Evolutionary conservation across 2,888 invertebrate species (phyloP), one percentile per base, ranked within the genome.

Genomic region (Andrena haemorrhoa): DNA sequence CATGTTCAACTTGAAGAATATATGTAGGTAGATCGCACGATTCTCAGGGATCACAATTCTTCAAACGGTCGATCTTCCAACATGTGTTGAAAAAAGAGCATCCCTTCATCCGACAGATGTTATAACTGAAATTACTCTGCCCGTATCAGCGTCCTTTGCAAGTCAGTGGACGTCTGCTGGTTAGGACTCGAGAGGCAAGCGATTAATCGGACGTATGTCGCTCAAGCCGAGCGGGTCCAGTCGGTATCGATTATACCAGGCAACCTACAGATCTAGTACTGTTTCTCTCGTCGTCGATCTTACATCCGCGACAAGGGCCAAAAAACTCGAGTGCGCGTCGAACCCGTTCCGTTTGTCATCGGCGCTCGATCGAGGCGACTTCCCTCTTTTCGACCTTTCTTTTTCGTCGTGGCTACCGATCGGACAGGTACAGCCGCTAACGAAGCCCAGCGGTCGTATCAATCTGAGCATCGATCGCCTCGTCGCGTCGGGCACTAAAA

Each of bases 141-240:
- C 41, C 41, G 41, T 41, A 41, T 41, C 41, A 41, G 41, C 16
- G 12, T 12, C 3, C 4, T 56, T 23, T 56, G 56, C 10, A 23
- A 10, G 23, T 23, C 56, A 23, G 56, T 56, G 26, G 26, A 56
- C 23, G 23, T 23, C 56, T 26, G 23, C 23, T 47, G 20, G 65
- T 49, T 41, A 49, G 16, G n/a, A 49, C 65, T 12, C 49, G 23
- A 47, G 26, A 31, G 26, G n/a, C 16, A 5, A 85, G 77, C 77
- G 81, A 88, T 89, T 84, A 85, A 88, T 87, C 79, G 82, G 26
- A 63, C 74, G 70, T 73, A 77, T 79, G 64, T 74, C 68, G 23
- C 74, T 65, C 65, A 23, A 56, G 10, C 12, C 16, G 65, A 26
- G 29, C 29, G 26, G 26, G 47, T 35, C 51, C 20, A 63, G 70